Evolutionary conservation across 2,113 vertebrate species (phyloP).

Genomic region (Colistium nudipinnis): DNA sequence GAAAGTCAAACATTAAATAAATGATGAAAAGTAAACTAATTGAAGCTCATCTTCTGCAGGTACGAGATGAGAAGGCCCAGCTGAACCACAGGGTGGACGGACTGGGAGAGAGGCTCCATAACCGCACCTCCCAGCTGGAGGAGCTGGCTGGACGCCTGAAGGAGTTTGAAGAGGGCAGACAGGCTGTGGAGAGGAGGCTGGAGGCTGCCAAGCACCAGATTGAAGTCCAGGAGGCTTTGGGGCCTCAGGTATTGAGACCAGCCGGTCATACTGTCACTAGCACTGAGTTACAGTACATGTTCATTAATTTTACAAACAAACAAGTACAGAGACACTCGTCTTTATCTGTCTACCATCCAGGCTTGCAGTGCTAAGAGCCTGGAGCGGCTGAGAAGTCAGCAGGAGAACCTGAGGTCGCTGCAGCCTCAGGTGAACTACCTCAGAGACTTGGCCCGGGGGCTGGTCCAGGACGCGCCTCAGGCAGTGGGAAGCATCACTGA

Average conservation of each 20-base stretch:
- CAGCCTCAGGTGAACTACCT: conserved; percentile 93
- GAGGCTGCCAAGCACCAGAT: conserved; percentile 94
- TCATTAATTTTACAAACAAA: not conserved
- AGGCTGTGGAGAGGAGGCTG: conserved; percentile 92
- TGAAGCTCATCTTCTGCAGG: conserved; percentile 30
- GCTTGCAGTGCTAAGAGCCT: conserved; percentile 96
- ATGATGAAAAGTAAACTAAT: not conserved
- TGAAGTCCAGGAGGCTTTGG: conserved; percentile 94
- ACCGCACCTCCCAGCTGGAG: conserved; percentile 87
- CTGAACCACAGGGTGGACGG: conserved; percentile 90
- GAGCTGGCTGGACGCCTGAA: conserved; percentile 92
- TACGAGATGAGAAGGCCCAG: conserved; percentile 92
- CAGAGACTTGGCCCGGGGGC: conserved; percentile 88
- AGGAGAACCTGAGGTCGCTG: conserved; percentile 88
- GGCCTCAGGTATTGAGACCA: conserved; percentile 82
- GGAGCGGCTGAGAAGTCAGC: conserved; percentile 91
- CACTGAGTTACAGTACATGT: not conserved
- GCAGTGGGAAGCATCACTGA: conserved; percentile 76
- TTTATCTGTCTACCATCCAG: conserved; percentile 69
- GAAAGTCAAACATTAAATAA: not conserved
- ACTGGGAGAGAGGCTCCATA: conserved; percentile 87
- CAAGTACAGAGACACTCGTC: not conserved
- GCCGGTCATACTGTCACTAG: not conserved
- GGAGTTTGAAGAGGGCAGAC: conserved; percentile 94
- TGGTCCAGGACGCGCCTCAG: conserved; percentile 90